Percentiles rank a stretch among this genome's conserved stretches.
phyloP scores from a whole-genome alignment of 2,888 invertebrate genomes.

The Imbricaverruca yamaguchii region DNA sequence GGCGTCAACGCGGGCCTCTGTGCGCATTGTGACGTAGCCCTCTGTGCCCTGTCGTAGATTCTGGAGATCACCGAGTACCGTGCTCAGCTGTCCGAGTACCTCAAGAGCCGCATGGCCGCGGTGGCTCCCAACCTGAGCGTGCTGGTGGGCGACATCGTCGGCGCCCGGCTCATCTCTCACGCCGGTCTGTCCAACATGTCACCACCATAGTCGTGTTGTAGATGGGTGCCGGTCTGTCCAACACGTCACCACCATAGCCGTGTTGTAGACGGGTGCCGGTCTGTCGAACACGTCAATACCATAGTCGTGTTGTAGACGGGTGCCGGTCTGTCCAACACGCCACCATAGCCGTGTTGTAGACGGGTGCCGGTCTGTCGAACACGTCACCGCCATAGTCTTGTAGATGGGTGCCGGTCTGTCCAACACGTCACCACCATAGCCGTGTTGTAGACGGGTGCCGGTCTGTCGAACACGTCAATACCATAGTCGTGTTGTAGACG shows the following conservation, averaged over 20 bases:
- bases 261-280: constrained; percentile 54
- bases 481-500: too few relatives aligned
- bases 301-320: too few relatives aligned
- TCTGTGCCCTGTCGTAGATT: constrained; percentile 47
- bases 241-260: too few relatives aligned
- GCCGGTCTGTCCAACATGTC: constrained; percentile 54
- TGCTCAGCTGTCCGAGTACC: constrained; percentile 78
- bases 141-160: constrained; percentile 92
- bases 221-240: constrained; percentile 46
- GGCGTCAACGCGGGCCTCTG: too few relatives aligned
- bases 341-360: too few relatives aligned
- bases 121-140: constrained; percentile 96
- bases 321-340: constrained; percentile 54
- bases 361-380: constrained; percentile 54
- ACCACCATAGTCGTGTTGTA: too few relatives aligned
- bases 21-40: too few relatives aligned
- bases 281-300: too few relatives aligned
- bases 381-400: too few relatives aligned
- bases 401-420: constrained; percentile 54
- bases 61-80: constrained; percentile 86
- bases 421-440: too few relatives aligned
- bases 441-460: constrained; percentile 50
- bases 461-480: constrained; percentile 40
- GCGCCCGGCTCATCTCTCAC: constrained; percentile 91
- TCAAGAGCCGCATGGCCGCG: constrained; percentile 95